Evolutionary conservation across 2,113 vertebrate species (phyloP).

Genomic region (Protomyctophum bolini): DNA sequence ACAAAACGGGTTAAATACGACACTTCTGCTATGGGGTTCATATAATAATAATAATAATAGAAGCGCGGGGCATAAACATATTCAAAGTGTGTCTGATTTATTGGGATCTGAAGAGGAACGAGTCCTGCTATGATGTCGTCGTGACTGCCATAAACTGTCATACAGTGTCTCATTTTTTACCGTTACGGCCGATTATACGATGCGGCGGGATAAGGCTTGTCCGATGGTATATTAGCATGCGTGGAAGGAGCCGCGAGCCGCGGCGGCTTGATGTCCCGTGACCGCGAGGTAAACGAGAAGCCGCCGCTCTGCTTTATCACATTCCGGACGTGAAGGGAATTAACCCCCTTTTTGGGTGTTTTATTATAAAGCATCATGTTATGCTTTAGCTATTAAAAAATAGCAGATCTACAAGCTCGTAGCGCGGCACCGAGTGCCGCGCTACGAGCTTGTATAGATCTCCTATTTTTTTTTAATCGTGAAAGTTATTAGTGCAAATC

Average conservation of each 20-base stretch:
- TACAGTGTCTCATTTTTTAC: conserved; percentile 75
- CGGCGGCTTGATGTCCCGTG: conserved; percentile 65
- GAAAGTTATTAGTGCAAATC: too few relatives aligned
- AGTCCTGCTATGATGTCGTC: conserved; percentile 69
- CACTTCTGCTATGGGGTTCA: conserved; percentile 31
- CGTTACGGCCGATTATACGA: conserved; percentile 79
- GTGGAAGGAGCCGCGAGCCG: conserved; percentile 72
- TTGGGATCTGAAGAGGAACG: conserved; percentile 73
- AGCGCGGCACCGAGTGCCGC: too few relatives aligned
- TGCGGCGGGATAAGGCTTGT: conserved; percentile 61
- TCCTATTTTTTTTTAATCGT: too few relatives aligned
- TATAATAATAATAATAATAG: conserved; percentile 72
- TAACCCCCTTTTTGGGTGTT: too few relatives aligned
- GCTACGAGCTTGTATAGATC: too few relatives aligned
- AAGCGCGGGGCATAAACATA: conserved; percentile 66
- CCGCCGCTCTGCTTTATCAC: conserved; percentile 53
- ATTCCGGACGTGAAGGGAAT: too few relatives aligned
- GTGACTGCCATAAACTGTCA: conserved; percentile 74
- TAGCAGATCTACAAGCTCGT: too few relatives aligned
- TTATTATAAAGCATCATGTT: too few relatives aligned
- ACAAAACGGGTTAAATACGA: neutral
- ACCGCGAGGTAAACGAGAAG: conserved; percentile 71
- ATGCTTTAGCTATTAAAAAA: too few relatives aligned
- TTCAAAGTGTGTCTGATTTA: conserved; percentile 73
- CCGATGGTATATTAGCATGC: conserved; percentile 73